Base-by-base conservation (phyloP, 2,113 vertebrate genomes). In the rat (Rattus norvegicus) region DNA sequence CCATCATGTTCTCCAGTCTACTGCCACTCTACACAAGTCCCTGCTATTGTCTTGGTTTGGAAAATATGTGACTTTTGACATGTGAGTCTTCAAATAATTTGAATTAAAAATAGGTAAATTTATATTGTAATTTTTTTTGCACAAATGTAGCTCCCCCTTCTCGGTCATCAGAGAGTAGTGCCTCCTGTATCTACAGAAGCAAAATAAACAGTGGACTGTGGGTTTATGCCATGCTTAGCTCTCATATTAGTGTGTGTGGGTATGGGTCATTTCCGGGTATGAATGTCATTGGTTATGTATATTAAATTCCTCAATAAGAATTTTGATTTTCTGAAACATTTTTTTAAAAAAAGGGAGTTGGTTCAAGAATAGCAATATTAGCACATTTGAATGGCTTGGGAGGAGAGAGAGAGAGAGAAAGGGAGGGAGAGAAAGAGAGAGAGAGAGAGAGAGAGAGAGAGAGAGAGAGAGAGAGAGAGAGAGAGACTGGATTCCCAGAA, bases 1-100 rank as follows among this genome's bases (percentile, higher is more conserved):
- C 96, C 94, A 97, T 97, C 95, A 98, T 94, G 91, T 98, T 98
- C 94, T 97, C 95, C 94, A 70, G 84, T 67, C n/a, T 96, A 76
- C 77, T 0, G 0, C 6, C 75, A 43, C 96, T 81, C 59, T 81
- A 69, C 96, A 93, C 93, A 98, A 96, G 88, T 97, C 96, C 97
- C 39, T 91, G 47, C 93, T 92, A 95, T 80, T 96, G 95, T 72
- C 95, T 6, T 90, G 13, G 7, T 39, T 81, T 75, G 39, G 13
- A 96, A 75, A 95, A 95, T 70, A 91, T 75, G 6, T 33, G 24
- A 65, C 36, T 13, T 96, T 95, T 92, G 20, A 22, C 11, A 94
- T 92, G n/a, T 76, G 47, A n/a, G 26, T 98, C 94, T 94, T 97
- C 95, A 98, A 97, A 86, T n/a, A 54, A 77, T 70, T 85, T 7